These are phyloP conservation scores for Halichondria panicea DNA, from an alignment of 37 sponge, comb jelly and placozoan genomes.

Conservation along the genomic window DNA sequence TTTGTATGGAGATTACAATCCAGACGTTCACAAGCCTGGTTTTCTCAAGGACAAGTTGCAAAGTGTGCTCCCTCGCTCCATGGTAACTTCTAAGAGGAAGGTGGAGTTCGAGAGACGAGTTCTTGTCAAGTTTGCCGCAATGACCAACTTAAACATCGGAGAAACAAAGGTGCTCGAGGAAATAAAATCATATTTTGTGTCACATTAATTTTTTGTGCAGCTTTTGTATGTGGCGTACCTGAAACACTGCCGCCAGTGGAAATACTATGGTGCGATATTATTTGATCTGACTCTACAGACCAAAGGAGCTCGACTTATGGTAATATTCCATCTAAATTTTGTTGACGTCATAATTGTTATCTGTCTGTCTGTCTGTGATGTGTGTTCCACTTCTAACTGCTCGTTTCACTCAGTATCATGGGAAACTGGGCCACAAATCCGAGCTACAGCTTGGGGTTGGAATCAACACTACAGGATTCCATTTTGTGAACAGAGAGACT, in stretches of 20 bases:
- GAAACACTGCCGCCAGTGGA: slow-evolving; percentile 82
- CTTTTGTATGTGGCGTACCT: slow-evolving; percentile 50
- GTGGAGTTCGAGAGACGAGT: slow-evolving; percentile 38
- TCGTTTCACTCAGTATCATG: no score
- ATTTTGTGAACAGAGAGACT: slow-evolving; percentile 32
- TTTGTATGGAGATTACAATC: slow-evolving; percentile 47
- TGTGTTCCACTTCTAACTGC: no score
- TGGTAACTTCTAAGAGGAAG: slow-evolving; percentile 29
- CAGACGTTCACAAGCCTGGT: slow-evolving; percentile 17
- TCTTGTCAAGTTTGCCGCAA: slow-evolving; percentile 34
- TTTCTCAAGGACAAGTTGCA: slow-evolving; percentile 47
- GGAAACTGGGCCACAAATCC: slow-evolving; percentile 5
- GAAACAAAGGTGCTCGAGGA: neutral
- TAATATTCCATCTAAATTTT: no score
- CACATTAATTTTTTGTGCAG: slow-evolving; percentile 10
- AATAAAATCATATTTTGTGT: neutral
- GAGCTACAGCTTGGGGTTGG: slow-evolving; percentile 42
- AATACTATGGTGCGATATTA: slow-evolving; percentile 80
- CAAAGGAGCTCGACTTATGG: no score
- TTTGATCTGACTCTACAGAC: slow-evolving; percentile 13
- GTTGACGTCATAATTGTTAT: no score
- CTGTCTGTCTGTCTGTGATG: no score
- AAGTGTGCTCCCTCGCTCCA: slow-evolving; percentile 32
- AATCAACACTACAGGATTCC: slow-evolving; percentile 53
- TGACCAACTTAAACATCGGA: slow-evolving; percentile 18